Conservation (phyloP, 2,113 vertebrate species). For the Chionis minor region DNA sequence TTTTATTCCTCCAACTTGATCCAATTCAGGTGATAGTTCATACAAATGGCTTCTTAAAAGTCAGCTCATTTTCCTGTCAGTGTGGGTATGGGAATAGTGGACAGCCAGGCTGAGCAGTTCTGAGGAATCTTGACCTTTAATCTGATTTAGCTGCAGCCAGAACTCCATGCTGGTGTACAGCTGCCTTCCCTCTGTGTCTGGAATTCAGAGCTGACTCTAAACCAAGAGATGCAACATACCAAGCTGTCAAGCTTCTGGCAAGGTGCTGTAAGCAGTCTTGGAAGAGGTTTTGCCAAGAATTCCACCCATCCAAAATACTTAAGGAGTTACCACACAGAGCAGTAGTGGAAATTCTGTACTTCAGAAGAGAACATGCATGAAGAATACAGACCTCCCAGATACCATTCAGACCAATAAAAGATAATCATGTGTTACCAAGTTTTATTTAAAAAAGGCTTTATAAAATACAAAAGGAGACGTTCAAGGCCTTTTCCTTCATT, state of each 20-base stretch:
- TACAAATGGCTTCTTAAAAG: background rate
- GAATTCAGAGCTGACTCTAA: background rate
- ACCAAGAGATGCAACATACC: background rate
- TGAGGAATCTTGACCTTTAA: background rate
- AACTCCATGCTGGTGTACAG: background rate
- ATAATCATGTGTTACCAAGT: background rate
- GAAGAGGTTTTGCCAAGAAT: background rate
- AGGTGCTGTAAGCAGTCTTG: too few relatives aligned
- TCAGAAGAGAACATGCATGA: background rate
- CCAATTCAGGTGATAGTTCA: too few relatives aligned
- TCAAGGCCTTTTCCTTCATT: background rate
- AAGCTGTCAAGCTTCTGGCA: accelerated
- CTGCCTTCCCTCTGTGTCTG: background rate
- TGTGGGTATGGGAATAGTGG: accelerated
- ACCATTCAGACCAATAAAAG: background rate
- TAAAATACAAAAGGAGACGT: background rate
- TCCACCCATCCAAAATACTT: background rate
- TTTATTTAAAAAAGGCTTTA: conserved; percentile 36
- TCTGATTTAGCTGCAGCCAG: background rate
- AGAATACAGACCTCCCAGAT: background rate
- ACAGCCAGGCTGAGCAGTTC: background rate
- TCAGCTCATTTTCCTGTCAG: accelerated
- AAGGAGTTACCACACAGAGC: accelerated
- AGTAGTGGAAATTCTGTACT: background rate
- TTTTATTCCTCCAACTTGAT: background rate